Evolutionary conservation across 2,797 vertebrate species (phyloP).

Genomic region (Tokudaia tokunoshimensis): DNA sequence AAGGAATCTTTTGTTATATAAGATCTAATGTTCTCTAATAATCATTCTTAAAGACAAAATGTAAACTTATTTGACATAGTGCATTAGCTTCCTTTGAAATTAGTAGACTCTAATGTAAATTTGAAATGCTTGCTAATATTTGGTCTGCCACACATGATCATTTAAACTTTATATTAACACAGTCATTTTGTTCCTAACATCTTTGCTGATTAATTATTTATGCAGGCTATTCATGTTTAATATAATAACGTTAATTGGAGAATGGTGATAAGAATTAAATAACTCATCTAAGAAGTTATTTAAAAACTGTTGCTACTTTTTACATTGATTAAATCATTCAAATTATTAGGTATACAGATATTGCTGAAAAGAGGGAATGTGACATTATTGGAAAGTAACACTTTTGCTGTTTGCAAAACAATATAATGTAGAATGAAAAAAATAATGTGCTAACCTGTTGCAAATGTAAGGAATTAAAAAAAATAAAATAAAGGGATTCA

Average conservation of each 20-base stretch:
- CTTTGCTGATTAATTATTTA: constrained; percentile 31
- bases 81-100: constrained; percentile 1
- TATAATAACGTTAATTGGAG: constrained; percentile 42
- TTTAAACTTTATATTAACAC: constrained; percentile 7
- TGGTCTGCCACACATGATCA: neutral
- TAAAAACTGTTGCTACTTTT: neutral
- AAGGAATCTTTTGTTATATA: constrained; percentile 1
- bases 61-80: neutral
- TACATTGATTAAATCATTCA: constrained; percentile 17
- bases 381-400: neutral
- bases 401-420: constrained; percentile 1
- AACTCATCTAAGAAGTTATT: constrained; percentile 30
- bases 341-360: constrained; percentile 21
- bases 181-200: constrained; percentile 47
- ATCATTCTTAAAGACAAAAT: constrained; percentile 14
- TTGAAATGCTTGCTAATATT: constrained; percentile 60
- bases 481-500: neutral
- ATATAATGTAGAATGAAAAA: neutral
- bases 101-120: constrained; percentile 51
- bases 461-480: neutral
- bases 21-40: neutral
- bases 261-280: neutral
- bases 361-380: constrained; percentile 33
- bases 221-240: constrained; percentile 20
- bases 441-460: neutral